A percentile compares a stretch with the other conserved stretches of the same genome.
Evolutionary conservation across 30 jellyfish, hydroid and myxozoan species (phyloP).

Genomic region (Aurelia coerulea): DNA sequence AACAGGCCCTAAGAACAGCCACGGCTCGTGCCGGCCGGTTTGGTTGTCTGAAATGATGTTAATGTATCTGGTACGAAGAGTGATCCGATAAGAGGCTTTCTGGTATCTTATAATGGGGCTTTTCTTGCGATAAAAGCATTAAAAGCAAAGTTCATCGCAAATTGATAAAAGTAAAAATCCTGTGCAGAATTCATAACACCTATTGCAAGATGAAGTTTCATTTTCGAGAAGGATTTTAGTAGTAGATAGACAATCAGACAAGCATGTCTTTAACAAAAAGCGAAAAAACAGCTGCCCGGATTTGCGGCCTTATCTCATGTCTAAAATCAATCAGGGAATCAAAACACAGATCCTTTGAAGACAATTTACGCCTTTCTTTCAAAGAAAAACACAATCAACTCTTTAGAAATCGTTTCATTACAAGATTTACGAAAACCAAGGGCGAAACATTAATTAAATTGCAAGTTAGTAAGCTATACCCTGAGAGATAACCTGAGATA

Average conservation of each 20-base stretch:
- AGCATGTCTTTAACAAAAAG: conserved; percentile 41
- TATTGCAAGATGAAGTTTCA: too few species aligned
- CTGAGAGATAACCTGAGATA: conserved; percentile 26
- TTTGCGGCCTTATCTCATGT: conserved; percentile 33
- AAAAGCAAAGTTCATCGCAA: too few species aligned
- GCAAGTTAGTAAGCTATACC: conserved; percentile 67
- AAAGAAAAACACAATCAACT: conserved; percentile 54
- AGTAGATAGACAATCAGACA: conserved; percentile 22
- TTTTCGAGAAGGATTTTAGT: not conserved
- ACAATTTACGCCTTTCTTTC: conserved; percentile 57
- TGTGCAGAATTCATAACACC: too few species aligned
- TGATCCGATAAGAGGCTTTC: too few species aligned
- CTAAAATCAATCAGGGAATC: conserved; percentile 50
- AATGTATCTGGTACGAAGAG: too few species aligned
- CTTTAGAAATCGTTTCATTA: conserved; percentile 58
- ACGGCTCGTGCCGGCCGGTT: too few species aligned
- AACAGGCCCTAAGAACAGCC: too few species aligned
- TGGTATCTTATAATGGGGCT: too few species aligned
- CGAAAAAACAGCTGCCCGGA: conserved; percentile 37
- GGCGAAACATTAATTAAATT: conserved; percentile 55
- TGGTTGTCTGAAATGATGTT: too few species aligned
- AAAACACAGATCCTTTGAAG: conserved; percentile 61
- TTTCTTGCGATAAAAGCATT: too few species aligned
- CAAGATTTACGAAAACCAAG: conserved; percentile 57
- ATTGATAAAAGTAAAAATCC: too few species aligned